A percentile compares a stretch with the other conserved stretches of the same genome.
Evolutionary conservation across 2,888 invertebrate species (phyloP).

Genomic region (Elaeidobius kamerunicus): DNA sequence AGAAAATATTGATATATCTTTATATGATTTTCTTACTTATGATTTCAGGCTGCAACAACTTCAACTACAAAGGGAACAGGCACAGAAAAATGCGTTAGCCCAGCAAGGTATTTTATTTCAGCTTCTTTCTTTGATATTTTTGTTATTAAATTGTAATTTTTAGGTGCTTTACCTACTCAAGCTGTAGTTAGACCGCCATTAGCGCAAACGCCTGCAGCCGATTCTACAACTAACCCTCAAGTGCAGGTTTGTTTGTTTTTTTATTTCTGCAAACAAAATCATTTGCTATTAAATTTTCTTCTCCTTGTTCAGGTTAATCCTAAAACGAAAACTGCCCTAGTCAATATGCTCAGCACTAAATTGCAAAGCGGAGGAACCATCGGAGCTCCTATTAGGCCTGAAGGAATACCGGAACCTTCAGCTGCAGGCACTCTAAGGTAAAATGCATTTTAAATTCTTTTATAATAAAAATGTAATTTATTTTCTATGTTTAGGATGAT

Average conservation of each 20-base stretch:
- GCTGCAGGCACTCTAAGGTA: conserved; percentile 66
- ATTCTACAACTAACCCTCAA: conserved; percentile 37
- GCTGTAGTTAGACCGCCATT: conserved; percentile 29
- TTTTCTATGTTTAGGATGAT: conserved; percentile 58
- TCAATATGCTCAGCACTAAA: conserved; percentile 88
- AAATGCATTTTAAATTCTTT: background rate
- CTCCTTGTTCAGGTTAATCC: conserved; percentile 60
- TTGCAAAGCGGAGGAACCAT: conserved; percentile 57
- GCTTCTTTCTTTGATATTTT: too few species aligned
- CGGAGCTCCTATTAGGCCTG: conserved; percentile 54
- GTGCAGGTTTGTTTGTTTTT: conserved; percentile 50
- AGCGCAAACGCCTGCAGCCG: conserved; percentile 36
- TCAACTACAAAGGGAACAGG: conserved; percentile 47
- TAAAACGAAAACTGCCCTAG: conserved; percentile 92
- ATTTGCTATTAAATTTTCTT: background rate
- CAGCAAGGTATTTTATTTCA: conserved; percentile 31
- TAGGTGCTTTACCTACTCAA: conserved; percentile 19
- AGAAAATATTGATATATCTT: too few species aligned
- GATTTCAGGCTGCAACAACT: conserved; percentile 56
- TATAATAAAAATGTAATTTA: background rate
- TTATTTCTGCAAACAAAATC: background rate
- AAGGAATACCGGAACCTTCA: conserved; percentile 49
- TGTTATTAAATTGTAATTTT: too few species aligned
- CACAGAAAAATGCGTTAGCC: conserved; percentile 38
- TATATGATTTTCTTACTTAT: too few species aligned